Percentiles rank a stretch among this genome's conserved stretches.
phyloP scores from a whole-genome alignment of 2,888 invertebrate genomes.

The Drosophila affinis region DNA sequence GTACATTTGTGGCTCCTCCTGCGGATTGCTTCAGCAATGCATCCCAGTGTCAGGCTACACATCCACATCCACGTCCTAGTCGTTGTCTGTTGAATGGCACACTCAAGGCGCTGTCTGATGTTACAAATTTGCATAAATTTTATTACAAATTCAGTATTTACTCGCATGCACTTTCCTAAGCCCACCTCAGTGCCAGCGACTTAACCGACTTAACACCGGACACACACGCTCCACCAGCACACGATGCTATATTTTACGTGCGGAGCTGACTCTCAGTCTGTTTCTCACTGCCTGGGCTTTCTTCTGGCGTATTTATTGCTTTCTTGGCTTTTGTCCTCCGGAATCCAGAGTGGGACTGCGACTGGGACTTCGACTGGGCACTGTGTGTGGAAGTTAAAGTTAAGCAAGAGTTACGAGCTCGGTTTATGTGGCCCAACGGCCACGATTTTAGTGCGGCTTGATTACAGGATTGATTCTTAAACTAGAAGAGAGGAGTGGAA shows the following conservation, averaged over 20 bases:
- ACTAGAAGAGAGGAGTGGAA: not conserved
- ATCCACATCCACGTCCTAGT: not conserved
- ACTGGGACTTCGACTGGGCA: too few species aligned
- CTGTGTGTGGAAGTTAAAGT: slow-evolving; percentile 4
- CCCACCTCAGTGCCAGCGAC: not conserved
- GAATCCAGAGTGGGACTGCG: not conserved
- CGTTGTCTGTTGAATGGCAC: slow-evolving; percentile 2
- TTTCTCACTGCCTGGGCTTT: slow-evolving; percentile 36
- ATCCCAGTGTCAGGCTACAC: not conserved
- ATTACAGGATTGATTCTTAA: slow-evolving; percentile 3
- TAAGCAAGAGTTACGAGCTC: slow-evolving; percentile 53
- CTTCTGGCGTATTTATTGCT: slow-evolving; percentile 32
- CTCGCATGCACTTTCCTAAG: slow-evolving; percentile 46
- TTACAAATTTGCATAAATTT: slow-evolving; percentile 55
- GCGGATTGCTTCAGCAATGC: not conserved
- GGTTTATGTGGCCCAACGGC: slow-evolving; percentile 2
- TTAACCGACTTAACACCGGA: slow-evolving; percentile 69
- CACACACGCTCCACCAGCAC: slow-evolving; percentile 57
- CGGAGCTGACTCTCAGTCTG: slow-evolving; percentile 11
- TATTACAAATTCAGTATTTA: slow-evolving; percentile 51
- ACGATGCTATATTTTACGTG: slow-evolving; percentile 45
- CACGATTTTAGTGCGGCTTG: slow-evolving; percentile 7
- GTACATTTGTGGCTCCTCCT: slow-evolving; percentile 7
- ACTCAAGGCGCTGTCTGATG: slow-evolving; percentile 25
- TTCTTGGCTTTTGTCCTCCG: slow-evolving; percentile 20